A percentile compares a stretch with the other conserved stretches of the same genome.
Conservation (phyloP, 1,140 invertebrate species). For the Drosophila hydei region DNA sequence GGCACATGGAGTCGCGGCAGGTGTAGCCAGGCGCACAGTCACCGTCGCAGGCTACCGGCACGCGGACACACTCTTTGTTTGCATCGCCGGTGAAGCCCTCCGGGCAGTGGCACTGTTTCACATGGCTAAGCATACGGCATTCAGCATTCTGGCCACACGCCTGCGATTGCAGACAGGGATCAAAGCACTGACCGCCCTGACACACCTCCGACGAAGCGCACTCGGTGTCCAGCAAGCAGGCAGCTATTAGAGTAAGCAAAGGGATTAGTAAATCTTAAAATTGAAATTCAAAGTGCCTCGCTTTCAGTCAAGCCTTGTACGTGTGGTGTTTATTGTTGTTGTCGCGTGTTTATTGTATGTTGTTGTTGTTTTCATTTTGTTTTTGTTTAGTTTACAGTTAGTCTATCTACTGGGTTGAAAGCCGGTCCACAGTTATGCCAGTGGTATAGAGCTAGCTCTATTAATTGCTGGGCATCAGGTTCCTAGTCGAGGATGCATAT, state of each 20-base stretch:
- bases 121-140: conserved; percentile 90
- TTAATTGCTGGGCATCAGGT: neutral
- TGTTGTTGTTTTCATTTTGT: conserved; percentile 41
- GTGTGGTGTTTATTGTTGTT: conserved; percentile 52
- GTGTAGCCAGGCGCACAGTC: conserved; percentile 89
- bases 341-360: conserved; percentile 37
- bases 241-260: conserved; percentile 85
- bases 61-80: conserved; percentile 92
- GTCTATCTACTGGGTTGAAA: conserved; percentile 45
- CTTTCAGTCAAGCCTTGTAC: conserved; percentile 31
- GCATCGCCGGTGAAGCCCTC: conserved; percentile 94
- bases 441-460: conserved; percentile 15
- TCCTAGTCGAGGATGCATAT: no score
- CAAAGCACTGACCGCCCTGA: conserved; percentile 91
- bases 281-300: neutral
- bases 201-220: conserved; percentile 92
- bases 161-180: conserved; percentile 91
- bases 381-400: conserved; percentile 59
- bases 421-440: conserved; percentile 51
- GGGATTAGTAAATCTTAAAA: conserved; percentile 10
- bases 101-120: conserved; percentile 92
- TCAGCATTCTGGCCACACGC: conserved; percentile 95
- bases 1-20: conserved; percentile 91
- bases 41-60: conserved; percentile 90
- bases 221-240: conserved; percentile 92